A percentile compares a stretch with the other conserved stretches of the same genome.
Conservation (phyloP, 2,888 invertebrate genomes). For the Poecilobothrus nobilitatus region DNA sequence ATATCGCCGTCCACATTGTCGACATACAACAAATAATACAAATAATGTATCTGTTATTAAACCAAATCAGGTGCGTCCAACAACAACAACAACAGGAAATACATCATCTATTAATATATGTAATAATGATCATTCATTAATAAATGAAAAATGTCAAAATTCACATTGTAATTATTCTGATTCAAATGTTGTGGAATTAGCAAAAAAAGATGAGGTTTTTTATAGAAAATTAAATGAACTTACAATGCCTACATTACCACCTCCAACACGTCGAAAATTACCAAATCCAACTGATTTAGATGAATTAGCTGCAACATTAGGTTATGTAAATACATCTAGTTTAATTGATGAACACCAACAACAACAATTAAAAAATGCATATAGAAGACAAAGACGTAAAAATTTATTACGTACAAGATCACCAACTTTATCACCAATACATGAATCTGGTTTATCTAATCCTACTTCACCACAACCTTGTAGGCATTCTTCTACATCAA, state of each 20-base stretch:
- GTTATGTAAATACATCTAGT: constrained; percentile 43
- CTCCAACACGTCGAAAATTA: constrained; percentile 46
- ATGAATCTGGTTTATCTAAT: constrained; percentile 63
- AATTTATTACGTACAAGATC: constrained; percentile 47
- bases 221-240: constrained; percentile 35
- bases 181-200: constrained; percentile 22
- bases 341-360: constrained; percentile 14
- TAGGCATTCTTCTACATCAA: constrained; percentile 37
- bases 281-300: constrained; percentile 46
- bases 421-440: constrained; percentile 58
- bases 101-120: not conserved
- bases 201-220: constrained; percentile 39
- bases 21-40: constrained; percentile 24
- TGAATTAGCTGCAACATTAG: constrained; percentile 50
- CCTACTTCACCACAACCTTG: constrained; percentile 54
- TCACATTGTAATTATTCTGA: not conserved
- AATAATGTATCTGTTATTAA: constrained; percentile 28
- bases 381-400: constrained; percentile 43
- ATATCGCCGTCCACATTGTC: constrained; percentile 39
- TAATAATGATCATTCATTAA: not conserved
- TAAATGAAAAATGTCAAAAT: not conserved
- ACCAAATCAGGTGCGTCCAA: constrained; percentile 43
- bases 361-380: constrained; percentile 32
- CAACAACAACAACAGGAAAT: constrained; percentile 19
- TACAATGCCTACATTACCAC: constrained; percentile 44